Conservation (phyloP, 2,888 invertebrate genomes). For the Ptilodon capucinus region DNA sequence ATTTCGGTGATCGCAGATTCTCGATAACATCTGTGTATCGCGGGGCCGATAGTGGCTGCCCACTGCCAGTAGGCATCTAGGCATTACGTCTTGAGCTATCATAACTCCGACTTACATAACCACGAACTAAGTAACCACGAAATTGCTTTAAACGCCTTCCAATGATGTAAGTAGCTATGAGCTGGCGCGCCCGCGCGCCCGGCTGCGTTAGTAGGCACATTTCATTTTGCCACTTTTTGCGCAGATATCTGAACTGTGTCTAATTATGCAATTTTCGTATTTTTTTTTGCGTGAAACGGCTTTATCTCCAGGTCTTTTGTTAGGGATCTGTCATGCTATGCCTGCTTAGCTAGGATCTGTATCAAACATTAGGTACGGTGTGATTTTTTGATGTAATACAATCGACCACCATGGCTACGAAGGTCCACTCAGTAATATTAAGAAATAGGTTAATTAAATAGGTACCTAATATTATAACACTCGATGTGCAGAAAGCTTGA, state of each 20-base stretch:
- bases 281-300: not conserved
- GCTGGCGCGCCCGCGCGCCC: slow-evolving; percentile 6
- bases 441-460: too few species aligned
- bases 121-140: slow-evolving; percentile 15
- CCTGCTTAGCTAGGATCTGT: not conserved
- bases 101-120: slow-evolving; percentile 8
- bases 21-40: not conserved
- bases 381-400: not conserved
- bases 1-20: not conserved
- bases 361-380: not conserved
- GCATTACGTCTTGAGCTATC: not conserved
- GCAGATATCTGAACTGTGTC: slow-evolving; percentile 6
- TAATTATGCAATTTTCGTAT: slow-evolving; percentile 3
- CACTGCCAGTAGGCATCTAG: not conserved
- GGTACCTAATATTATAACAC: too few species aligned
- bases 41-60: not conserved
- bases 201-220: slow-evolving; percentile 1
- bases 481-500: too few species aligned
- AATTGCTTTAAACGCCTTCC: slow-evolving; percentile 15
- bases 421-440: too few species aligned
- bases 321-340: not conserved
- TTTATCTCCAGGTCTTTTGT: not conserved
- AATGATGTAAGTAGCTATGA: slow-evolving; percentile 15
- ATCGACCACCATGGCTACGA: too few species aligned
- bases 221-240: not conserved